These are phyloP conservation scores for Gymnocephalus cernua DNA, from an alignment of 2,113 vertebrate genomes.

Conservation along the genomic window DNA sequence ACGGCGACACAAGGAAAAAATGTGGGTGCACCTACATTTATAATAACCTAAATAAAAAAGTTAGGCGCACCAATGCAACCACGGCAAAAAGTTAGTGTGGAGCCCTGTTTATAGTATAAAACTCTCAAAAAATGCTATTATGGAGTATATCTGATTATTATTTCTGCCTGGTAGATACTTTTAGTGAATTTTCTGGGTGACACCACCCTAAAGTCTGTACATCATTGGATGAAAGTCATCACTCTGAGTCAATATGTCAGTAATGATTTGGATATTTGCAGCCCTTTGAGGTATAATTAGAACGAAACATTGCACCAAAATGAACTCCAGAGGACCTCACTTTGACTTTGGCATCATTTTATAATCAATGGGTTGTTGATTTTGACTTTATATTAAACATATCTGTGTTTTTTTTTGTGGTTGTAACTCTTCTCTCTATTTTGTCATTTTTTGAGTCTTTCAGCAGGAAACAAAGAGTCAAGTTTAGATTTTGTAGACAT, in stretches of 20 bases:
- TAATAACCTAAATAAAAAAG: too few relatives aligned
- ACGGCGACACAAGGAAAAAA: too few relatives aligned
- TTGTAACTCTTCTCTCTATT: not conserved
- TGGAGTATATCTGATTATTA: not conserved
- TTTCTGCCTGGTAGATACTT: not conserved
- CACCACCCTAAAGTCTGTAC: not conserved
- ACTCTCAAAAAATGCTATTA: not conserved
- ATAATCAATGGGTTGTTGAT: not conserved
- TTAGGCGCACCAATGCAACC: too few relatives aligned
- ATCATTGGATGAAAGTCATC: constrained; percentile 40
- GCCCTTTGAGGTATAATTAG: constrained; percentile 36
- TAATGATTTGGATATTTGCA: constrained; percentile 36
- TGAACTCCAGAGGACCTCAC: constrained; percentile 15
- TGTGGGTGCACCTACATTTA: too few relatives aligned
- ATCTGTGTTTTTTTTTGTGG: not conserved
- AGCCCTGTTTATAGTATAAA: not conserved
- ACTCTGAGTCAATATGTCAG: constrained; percentile 40
- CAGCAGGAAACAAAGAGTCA: not conserved
- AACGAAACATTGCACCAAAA: constrained; percentile 26
- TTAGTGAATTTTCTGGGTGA: not conserved
- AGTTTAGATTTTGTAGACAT: not conserved
- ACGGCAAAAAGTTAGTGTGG: too few relatives aligned
- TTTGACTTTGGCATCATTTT: constrained; percentile 12
- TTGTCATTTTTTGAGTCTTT: not conserved
- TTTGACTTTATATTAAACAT: not conserved